phyloP scores from a whole-genome alignment of 2,888 invertebrate species.

The Hydrotaea cyrtoneurina region DNA sequence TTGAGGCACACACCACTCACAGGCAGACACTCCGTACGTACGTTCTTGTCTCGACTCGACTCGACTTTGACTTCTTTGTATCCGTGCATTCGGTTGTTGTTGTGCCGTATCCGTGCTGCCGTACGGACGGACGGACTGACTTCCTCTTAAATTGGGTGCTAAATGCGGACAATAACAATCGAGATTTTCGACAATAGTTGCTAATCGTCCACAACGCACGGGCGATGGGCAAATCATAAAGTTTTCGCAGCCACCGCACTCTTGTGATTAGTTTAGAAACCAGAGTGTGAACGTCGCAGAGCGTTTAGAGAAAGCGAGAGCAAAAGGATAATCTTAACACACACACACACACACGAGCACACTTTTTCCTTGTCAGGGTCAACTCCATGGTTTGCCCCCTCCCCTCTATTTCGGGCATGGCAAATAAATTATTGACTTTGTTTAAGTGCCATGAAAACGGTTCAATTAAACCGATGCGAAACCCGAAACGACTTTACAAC shows the following conservation, averaged over 20 bases:
- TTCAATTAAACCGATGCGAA: slow-evolving; percentile 54
- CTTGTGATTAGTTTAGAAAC: slow-evolving; percentile 37
- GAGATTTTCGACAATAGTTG: slow-evolving; percentile 41
- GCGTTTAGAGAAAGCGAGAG: not conserved
- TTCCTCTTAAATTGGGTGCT: slow-evolving; percentile 65
- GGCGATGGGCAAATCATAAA: slow-evolving; percentile 33
- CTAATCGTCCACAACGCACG: slow-evolving; percentile 27
- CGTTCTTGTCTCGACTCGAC: not conserved
- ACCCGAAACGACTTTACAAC: slow-evolving; percentile 11
- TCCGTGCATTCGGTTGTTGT: too few species aligned
- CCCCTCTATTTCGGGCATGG: slow-evolving; percentile 8
- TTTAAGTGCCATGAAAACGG: slow-evolving; percentile 63
- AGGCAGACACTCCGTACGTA: too few species aligned
- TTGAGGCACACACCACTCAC: not conserved
- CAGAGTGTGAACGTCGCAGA: not conserved
- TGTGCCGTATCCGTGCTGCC: slow-evolving; percentile 7
- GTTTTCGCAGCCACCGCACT: slow-evolving; percentile 31
- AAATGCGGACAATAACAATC: slow-evolving; percentile 64
- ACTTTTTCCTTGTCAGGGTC: slow-evolving; percentile 44
- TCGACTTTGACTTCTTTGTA: slow-evolving; percentile 31
- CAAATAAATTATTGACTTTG: slow-evolving; percentile 50
- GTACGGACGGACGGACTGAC: not conserved
- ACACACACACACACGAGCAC: slow-evolving; percentile 5
- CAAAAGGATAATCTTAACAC: slow-evolving; percentile 32
- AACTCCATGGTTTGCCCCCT: slow-evolving; percentile 43